A percentile compares a stretch with the other conserved stretches of the same genome.
Evolutionary conservation across 2,113 vertebrate species (phyloP).

Genomic region (Erpornis zantholeuca): DNA sequence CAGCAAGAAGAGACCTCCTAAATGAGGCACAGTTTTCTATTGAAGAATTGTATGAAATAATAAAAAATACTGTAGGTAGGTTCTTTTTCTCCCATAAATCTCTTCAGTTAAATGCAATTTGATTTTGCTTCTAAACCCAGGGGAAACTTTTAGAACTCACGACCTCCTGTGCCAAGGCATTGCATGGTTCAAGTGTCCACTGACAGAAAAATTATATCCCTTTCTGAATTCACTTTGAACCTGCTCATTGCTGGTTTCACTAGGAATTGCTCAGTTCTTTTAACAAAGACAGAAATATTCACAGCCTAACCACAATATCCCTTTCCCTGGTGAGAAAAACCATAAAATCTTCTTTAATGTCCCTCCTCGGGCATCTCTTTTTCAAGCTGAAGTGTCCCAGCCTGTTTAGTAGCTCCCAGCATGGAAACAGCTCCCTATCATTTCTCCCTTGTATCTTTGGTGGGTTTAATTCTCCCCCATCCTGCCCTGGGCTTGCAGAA

Average conservation of each 20-base stretch:
- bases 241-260: neutral
- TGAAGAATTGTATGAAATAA: neutral
- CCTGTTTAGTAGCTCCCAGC: neutral
- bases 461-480: neutral
- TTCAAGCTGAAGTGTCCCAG: neutral
- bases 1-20: neutral
- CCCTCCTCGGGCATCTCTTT: neutral
- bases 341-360: neutral
- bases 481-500: neutral
- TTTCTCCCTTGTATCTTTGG: neutral
- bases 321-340: neutral
- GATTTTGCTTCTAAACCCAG: neutral
- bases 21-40: neutral
- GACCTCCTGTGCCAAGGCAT: neutral
- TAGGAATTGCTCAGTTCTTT: neutral
- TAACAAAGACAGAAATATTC: neutral
- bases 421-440: neutral
- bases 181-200: neutral
- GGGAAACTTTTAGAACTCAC: neutral
- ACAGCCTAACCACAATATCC: neutral
- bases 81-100: neutral
- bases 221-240: neutral
- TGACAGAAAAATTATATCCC: neutral
- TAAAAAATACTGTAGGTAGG: rapidly evolving
- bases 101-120: neutral